Evolutionary conservation across 2,113 vertebrate species (phyloP).

Genomic region (Piprites chloris): DNA sequence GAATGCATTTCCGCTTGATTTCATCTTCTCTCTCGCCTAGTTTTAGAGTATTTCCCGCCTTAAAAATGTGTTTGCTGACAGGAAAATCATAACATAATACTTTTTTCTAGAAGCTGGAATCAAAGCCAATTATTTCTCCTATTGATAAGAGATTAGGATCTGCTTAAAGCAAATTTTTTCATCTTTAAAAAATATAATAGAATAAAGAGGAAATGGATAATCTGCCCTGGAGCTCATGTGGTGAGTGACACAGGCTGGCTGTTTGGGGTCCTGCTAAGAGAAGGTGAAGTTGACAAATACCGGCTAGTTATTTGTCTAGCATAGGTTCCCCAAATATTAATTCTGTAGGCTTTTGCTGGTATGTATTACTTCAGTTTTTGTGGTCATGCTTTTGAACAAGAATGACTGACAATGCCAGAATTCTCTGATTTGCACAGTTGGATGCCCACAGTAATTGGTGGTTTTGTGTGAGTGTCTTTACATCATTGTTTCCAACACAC

Average conservation of each 20-base stretch:
- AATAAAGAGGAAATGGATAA: not conserved
- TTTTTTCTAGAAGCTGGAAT: slow-evolving; percentile 22
- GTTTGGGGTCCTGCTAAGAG: not conserved
- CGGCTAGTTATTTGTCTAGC: not conserved
- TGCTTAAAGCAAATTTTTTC: not conserved
- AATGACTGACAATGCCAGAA: not conserved
- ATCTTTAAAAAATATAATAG: not conserved
- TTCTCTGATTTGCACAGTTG: not conserved
- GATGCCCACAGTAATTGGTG: not conserved
- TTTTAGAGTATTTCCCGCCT: slow-evolving; percentile 14
- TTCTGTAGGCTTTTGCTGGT: not conserved
- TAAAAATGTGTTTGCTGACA: slow-evolving; percentile 48
- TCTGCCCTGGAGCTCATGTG: not conserved
- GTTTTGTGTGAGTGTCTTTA: not conserved
- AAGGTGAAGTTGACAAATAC: not conserved
- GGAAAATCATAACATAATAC: slow-evolving; percentile 22
- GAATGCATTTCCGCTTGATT: slow-evolving; percentile 35
- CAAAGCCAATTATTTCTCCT: not conserved
- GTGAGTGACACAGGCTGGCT: not conserved
- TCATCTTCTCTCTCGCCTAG: slow-evolving; percentile 7
- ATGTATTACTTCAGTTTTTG: not conserved
- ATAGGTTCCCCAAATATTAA: not conserved
- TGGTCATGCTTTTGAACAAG: not conserved
- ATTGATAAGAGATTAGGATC: slow-evolving; percentile 20
- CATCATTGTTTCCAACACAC: not conserved